Base-by-base conservation (phyloP, 1,140 invertebrate genomes). In the Aradophagus sp. region DNA sequence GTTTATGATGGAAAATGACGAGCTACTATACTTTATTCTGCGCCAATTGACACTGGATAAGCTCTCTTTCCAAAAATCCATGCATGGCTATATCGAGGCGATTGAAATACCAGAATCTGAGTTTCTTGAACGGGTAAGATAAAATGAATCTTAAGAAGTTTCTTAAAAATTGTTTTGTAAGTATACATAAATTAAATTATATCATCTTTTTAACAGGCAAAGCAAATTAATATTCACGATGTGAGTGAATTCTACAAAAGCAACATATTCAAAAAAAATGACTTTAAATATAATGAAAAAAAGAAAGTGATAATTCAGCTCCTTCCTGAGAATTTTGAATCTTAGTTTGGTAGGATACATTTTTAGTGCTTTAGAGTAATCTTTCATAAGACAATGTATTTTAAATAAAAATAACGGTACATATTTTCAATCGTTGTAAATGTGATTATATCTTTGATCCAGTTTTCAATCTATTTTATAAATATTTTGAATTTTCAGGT, bases 1-100 rank as follows among this genome's bases (percentile, higher is more conserved):
- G 2, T 99, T 94, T 87, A 96, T 97, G 76, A 93, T 95, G 77
- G 97, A 99, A 84, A 95, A 97, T 86, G 96, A 96, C 75, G 97
- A 99, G 80, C 87, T 99, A 8, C 85, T 99, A 0, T 95, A 98
- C 77, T 99, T 97, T 83, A 93, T 99, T 62, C 88, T 99, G 6
- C 93, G 97, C 29, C 96, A 99, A 83, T 87, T 99, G 52, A 92
- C 96, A 0, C 89, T 96, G 70, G 97, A 99, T 80, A 94, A 97
- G 79, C 86, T 97, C 38, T 89, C 92, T 1, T 98, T 95, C 78
- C 91, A 97, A 80, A 88, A 93, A 52, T 93, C 93, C 52, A 87
- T 93, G n/a, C 92, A 92, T 68, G 92, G 91, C 2, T 86, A 88
- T 58, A 88, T 90, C 0, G 89, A 93, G 20, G 87, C 90, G 0